phyloP scores from a whole-genome alignment of 2,888 invertebrate species.

The Stenolophus ochropezus region DNA sequence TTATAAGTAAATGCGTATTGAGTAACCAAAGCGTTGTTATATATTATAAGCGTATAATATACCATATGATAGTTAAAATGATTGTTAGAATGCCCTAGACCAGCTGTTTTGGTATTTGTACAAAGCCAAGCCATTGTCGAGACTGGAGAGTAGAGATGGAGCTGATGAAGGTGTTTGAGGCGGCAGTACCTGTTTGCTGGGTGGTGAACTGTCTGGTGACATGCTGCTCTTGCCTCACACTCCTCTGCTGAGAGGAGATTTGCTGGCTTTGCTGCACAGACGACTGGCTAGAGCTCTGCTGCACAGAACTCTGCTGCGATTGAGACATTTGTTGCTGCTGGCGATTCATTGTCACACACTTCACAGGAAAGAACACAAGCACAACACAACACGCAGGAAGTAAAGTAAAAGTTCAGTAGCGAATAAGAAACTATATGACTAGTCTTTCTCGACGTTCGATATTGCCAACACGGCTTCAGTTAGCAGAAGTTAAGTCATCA shows the following conservation, averaged over 20 bases:
- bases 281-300: slow-evolving; percentile 66
- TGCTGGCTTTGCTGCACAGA: slow-evolving; percentile 69
- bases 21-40: slow-evolving; percentile 12
- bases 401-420: slow-evolving; percentile 62
- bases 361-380: slow-evolving; percentile 67
- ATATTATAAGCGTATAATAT: not conserved
- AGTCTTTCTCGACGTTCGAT: slow-evolving; percentile 69
- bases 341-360: slow-evolving; percentile 81
- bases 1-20: no score
- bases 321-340: slow-evolving; percentile 79
- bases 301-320: slow-evolving; percentile 64
- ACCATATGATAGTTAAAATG: slow-evolving; percentile 20
- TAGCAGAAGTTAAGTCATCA: slow-evolving; percentile 88
- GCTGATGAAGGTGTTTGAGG: no score
- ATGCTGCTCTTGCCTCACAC: slow-evolving; percentile 85
- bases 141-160: not conserved
- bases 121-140: slow-evolving; percentile 53
- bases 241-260: slow-evolving; percentile 75
- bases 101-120: not conserved
- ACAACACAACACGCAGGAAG: slow-evolving; percentile 65
- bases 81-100: not conserved
- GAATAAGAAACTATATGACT: slow-evolving; percentile 69
- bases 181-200: slow-evolving; percentile 80
- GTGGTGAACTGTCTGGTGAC: slow-evolving; percentile 85
- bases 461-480: slow-evolving; percentile 75